Conservation (phyloP, 2,888 invertebrate species). For the Aphrophora alni region DNA sequence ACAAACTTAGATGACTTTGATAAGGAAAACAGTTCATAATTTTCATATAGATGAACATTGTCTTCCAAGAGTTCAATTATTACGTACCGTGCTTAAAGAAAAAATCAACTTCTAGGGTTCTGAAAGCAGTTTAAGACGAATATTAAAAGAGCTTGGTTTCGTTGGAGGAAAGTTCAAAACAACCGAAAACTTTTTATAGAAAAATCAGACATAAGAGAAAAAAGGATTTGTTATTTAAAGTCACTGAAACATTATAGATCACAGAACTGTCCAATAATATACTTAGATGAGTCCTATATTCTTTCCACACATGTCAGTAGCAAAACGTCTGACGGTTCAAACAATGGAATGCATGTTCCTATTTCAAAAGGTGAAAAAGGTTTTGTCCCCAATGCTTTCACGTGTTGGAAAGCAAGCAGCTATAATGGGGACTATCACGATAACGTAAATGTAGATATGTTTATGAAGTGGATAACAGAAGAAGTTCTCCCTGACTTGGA, state of each 20-base stretch:
- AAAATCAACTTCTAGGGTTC: background rate
- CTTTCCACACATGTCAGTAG: background rate
- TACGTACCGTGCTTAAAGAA: background rate
- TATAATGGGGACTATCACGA: background rate
- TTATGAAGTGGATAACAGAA: constrained; percentile 10
- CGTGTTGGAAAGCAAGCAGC: constrained; percentile 7
- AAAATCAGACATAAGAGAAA: background rate
- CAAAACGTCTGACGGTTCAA: background rate
- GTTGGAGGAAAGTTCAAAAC: background rate
- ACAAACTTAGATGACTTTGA: constrained; percentile 2
- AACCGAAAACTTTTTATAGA: constrained; percentile 12
- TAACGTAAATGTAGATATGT: background rate
- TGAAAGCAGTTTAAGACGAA: background rate
- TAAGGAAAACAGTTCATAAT: background rate
- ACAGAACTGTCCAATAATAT: background rate
- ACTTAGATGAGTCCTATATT: background rate
- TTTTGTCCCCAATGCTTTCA: constrained; percentile 7
- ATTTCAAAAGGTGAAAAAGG: background rate
- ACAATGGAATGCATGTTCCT: background rate
- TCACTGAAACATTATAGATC: background rate
- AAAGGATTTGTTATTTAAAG: constrained; percentile 12
- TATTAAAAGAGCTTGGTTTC: constrained; percentile 9
- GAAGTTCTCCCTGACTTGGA: background rate
- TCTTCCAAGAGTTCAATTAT: background rate
- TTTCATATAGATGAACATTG: background rate